Conservation (phyloP, 2,888 invertebrate genomes). For the Dasysyrphus albostriatus region DNA sequence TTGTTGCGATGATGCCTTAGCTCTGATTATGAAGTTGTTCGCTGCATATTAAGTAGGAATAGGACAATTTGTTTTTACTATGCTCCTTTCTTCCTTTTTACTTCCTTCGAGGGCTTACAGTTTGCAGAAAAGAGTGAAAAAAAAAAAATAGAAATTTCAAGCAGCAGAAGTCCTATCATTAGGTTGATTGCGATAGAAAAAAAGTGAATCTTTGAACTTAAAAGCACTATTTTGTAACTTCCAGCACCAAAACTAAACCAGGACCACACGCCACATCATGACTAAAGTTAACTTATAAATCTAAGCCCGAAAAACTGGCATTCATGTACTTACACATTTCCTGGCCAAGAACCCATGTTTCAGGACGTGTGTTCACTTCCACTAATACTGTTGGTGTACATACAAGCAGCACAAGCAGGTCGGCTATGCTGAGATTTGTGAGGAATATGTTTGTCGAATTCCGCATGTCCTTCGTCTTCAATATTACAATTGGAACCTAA, state of each 20-base stretch:
- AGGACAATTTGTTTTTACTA: slow-evolving; percentile 48
- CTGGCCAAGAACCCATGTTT: slow-evolving; percentile 96
- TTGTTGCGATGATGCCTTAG: slow-evolving; percentile 50
- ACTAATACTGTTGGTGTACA: slow-evolving; percentile 97
- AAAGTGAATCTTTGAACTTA: slow-evolving; percentile 40
- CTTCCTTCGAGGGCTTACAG: not conserved
- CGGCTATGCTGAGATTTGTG: slow-evolving; percentile 96
- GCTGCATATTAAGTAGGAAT: slow-evolving; percentile 55
- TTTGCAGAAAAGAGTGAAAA: not conserved
- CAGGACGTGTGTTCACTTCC: slow-evolving; percentile 96
- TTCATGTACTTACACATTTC: slow-evolving; percentile 94
- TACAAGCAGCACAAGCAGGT: slow-evolving; percentile 94
- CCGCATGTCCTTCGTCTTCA: slow-evolving; percentile 96
- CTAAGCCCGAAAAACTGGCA: slow-evolving; percentile 13
- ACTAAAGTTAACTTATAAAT: slow-evolving; percentile 39
- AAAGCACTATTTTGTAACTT: slow-evolving; percentile 1
- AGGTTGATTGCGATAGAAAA: slow-evolving; percentile 53
- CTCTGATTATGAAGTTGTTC: slow-evolving; percentile 56
- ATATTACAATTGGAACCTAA: slow-evolving; percentile 92
- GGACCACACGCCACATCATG: slow-evolving; percentile 13
- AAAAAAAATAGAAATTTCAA: slow-evolving; percentile 26
- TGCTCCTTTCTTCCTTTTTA: not conserved
- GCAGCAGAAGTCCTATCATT: slow-evolving; percentile 42
- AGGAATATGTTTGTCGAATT: slow-evolving; percentile 98
- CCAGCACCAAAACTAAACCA: not conserved